Evolutionary conservation across 2,797 vertebrate species (phyloP), one percentile per base, ranked within the genome.

Genomic region (Eospalax fontanierii): DNA sequence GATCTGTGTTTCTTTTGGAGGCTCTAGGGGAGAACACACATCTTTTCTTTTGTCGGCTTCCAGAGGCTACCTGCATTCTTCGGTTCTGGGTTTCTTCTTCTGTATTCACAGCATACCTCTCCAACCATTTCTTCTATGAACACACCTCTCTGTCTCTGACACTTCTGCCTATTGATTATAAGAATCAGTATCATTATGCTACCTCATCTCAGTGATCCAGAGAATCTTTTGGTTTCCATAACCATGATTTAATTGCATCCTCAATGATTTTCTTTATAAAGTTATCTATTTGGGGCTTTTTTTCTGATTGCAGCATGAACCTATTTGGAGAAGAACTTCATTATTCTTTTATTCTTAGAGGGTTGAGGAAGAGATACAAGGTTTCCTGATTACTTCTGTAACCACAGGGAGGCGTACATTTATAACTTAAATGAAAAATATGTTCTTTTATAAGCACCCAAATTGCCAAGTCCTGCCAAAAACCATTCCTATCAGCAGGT

Each of bases 341-440:
- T 93, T 81, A 66, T 15, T 86, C 6, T 88, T 85, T 65, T 63
- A 70, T 91, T 91, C 28, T 59, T 38, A 75, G 70, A 93, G 6
- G 22, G 18, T 21, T 91, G 30, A 93, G 21, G 57, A 57, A 91
- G 26, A 57, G 68, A 38, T 78, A n/a, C 16, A 40, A n/a, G 10
- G 10, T 33, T 76, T 95, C 94, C 80, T 43, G 11, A 75, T 74
- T 79, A 76, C n/a, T 24, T 38, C 4, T 33, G 18, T 10, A 40
- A 79, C 6, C 8, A 33, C 22, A 59, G 30, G 66, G 79, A 88
- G 16, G 24, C 85, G 6, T 21, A 82, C 63, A 65, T 94, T 92
- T 89, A 85, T 54, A 93, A 86, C 68, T 78, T 68, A 81, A 19
- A 61, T 84, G 28, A 71, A 94, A 95, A 93, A 40, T 68, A 19